These are phyloP conservation scores for Poecilia latipinna DNA, from an alignment of 2,113 vertebrate species.

Conservation along the genomic window DNA sequence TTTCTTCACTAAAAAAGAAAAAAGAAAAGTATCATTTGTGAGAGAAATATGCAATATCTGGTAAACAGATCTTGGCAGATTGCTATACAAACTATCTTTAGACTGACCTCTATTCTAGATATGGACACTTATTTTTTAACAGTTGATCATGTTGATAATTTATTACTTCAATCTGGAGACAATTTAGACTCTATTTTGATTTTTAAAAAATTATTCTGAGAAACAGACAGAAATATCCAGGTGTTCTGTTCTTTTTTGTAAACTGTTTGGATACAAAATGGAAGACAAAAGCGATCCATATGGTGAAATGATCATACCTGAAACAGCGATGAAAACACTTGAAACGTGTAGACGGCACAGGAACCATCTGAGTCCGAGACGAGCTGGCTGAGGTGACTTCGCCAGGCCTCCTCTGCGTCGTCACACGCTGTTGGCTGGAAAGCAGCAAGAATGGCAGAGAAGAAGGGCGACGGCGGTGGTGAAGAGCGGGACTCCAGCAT, in stretches of 20 bases:
- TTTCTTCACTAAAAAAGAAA: too few species aligned
- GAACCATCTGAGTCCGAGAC: slow-evolving; percentile 93
- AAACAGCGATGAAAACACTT: slow-evolving; percentile 95
- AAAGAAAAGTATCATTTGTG: too few species aligned
- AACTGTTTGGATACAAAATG: background rate
- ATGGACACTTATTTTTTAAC: background rate
- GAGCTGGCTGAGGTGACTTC: slow-evolving; percentile 93
- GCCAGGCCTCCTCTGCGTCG: slow-evolving; percentile 90
- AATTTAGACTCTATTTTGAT: too few species aligned
- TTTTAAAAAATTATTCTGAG: too few species aligned
- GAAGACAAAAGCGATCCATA: background rate
- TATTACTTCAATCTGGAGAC: too few species aligned
- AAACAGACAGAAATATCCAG: too few species aligned
- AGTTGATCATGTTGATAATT: too few species aligned
- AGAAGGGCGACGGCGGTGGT: slow-evolving; percentile 93
- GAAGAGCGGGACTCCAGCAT: slow-evolving; percentile 72
- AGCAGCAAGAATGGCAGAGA: slow-evolving; percentile 94
- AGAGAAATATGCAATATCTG: slow-evolving; percentile 5
- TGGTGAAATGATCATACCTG: slow-evolving; percentile 80
- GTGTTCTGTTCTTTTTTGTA: too few species aligned
- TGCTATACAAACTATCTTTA: background rate
- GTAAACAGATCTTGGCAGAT: background rate
- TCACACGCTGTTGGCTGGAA: slow-evolving; percentile 90
- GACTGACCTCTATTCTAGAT: background rate
- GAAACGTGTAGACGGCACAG: slow-evolving; percentile 96